A percentile compares a stretch with the other conserved stretches of the same genome.
Conservation (phyloP, 2,113 vertebrate genomes). For the Malurus melanocephalus region DNA sequence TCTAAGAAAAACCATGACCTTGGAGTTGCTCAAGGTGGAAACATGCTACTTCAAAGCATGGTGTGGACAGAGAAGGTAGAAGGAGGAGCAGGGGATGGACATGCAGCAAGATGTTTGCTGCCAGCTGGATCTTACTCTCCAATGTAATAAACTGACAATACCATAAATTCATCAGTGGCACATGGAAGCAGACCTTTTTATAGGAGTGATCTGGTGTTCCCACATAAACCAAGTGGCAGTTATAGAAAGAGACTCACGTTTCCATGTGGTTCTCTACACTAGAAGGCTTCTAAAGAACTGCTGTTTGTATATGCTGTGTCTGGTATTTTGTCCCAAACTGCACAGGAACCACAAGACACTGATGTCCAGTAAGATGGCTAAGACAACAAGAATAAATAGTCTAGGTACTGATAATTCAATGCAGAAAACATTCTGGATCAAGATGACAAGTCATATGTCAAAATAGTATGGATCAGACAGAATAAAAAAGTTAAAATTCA, state of each 20-base stretch:
- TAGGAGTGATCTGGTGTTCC: neutral
- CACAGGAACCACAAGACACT: neutral
- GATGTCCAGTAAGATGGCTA: neutral
- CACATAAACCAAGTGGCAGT: neutral
- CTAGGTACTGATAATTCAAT: neutral
- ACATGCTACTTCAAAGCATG: neutral
- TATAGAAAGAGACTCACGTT: neutral
- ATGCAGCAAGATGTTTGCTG: neutral
- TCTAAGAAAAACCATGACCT: neutral
- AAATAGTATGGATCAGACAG: neutral
- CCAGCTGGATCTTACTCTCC: neutral
- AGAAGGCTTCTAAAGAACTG: neutral
- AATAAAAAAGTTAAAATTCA: neutral
- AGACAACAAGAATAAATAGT: neutral
- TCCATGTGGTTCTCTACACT: neutral
- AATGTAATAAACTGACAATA: neutral
- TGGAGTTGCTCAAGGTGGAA: neutral
- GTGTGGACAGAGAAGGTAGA: neutral
- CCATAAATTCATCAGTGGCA: neutral
- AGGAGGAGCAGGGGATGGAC: neutral
- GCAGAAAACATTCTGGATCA: conserved; percentile 8
- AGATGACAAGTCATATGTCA: neutral
- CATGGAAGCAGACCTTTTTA: neutral
- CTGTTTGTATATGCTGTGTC: neutral
- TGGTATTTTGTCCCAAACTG: neutral